Percentiles rank a stretch among this genome's conserved stretches.
Conservation (phyloP, 2,888 invertebrate genomes). For the Eristalinus aeneus region DNA sequence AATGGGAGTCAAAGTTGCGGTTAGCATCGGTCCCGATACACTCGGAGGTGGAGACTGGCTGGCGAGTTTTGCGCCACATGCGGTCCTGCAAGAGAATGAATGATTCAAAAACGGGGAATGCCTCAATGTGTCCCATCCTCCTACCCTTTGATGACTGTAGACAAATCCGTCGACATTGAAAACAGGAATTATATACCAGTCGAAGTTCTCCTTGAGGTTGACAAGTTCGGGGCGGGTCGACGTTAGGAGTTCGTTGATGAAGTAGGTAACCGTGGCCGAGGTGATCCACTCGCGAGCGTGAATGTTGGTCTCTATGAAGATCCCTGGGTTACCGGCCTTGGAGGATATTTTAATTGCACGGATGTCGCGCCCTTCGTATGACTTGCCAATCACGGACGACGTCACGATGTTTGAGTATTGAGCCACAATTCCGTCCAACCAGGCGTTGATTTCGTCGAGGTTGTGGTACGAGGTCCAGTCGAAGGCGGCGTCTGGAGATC, state of each 20-base stretch:
- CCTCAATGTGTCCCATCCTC: no score
- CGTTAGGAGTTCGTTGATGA: conserved; percentile 87
- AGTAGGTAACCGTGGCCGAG: conserved; percentile 86
- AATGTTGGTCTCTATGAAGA: conserved; percentile 86
- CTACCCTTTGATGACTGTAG: conserved; percentile 84
- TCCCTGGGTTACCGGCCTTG: conserved; percentile 81
- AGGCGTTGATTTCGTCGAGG: conserved; percentile 83
- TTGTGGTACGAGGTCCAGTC: conserved; percentile 84
- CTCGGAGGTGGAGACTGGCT: conserved; percentile 76
- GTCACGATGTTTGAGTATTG: conserved; percentile 81
- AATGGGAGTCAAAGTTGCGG: conserved; percentile 79
- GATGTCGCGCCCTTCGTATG: conserved; percentile 84
- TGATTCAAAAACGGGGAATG: background rate
- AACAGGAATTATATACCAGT: conserved; percentile 89
- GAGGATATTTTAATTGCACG: conserved; percentile 82
- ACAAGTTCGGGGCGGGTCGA: conserved; percentile 83
- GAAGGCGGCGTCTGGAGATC: conserved; percentile 76
- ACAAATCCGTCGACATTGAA: conserved; percentile 89
- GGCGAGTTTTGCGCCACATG: conserved; percentile 86
- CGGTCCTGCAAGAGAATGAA: conserved; percentile 81
- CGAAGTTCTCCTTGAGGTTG: conserved; percentile 84
- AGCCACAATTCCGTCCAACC: conserved; percentile 82
- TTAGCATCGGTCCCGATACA: conserved; percentile 80
- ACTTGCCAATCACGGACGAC: conserved; percentile 82
- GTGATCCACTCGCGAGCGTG: conserved; percentile 88